Conservation (phyloP, 2,113 vertebrate genomes). For the Nicator chloris region DNA sequence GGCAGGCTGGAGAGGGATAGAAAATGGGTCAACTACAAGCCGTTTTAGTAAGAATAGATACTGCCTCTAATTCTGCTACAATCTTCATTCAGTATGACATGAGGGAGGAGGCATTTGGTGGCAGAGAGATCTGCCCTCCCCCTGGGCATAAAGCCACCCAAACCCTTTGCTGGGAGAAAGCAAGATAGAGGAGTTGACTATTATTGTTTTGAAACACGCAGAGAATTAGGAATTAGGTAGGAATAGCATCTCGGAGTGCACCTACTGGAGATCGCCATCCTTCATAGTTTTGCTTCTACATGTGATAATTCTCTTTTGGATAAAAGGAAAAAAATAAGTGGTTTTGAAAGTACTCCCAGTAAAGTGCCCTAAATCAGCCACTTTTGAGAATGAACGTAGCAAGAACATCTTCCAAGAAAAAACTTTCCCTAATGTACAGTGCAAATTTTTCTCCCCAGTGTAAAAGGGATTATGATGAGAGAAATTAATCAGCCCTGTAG, state of each 20-base stretch:
- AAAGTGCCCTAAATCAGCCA: neutral
- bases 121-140: neutral
- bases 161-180: neutral
- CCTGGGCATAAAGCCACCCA: neutral
- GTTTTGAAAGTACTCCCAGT: neutral
- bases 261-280: neutral
- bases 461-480: neutral
- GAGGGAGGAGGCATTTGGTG: neutral
- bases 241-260: neutral
- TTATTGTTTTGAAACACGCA: neutral
- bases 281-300: neutral
- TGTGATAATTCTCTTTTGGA: neutral
- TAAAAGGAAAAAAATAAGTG: neutral
- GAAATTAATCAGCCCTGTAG: neutral
- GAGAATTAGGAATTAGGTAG: neutral
- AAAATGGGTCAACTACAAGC: neutral
- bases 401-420: neutral
- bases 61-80: neutral
- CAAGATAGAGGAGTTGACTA: neutral
- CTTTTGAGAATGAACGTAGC: neutral
- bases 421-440: neutral
- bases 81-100: neutral
- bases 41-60: neutral
- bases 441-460: neutral
- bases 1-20: neutral